Base-by-base conservation (phyloP, 2,888 invertebrate species). In the Mesoligia furuncula region DNA sequence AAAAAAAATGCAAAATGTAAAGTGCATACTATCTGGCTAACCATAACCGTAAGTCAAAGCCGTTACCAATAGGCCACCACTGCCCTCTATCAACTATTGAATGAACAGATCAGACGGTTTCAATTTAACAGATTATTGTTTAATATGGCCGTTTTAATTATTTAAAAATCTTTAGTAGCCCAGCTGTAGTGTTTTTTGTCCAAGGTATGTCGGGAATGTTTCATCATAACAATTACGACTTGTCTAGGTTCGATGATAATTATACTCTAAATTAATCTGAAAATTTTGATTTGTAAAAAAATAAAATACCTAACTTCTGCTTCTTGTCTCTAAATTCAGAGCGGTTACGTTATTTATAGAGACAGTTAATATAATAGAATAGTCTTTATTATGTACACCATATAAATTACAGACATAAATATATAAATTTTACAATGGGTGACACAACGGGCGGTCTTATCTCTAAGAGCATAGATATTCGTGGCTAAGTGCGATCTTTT, bases 211-310 rank as follows among this genome's bases (percentile, higher is more conserved):
- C 8, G 0, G 31, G 4, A 36, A 7, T 79, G 48, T 67, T 79
- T 59, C 39, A 67, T 39, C 24, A 67, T 39, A 59, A 67, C 31
- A 59, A 59, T 59, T 27, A 67, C 9, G 20, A 68, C 27, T 39
- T 57, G 45, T 59, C 36, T 59, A 7, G 24, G 9, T 15, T 31
- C 20, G 7, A 59, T 48, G 36, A 48, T 76, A 76, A 78, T 36
- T 45, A 27, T 39, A 27, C 31, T 39, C 24, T 48, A 20, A 79
- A 79, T 31, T 77, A 59, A 59, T 48, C 24, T 39, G 3, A 8
- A 24, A 27, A 48, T 42, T 54, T 42, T 54, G 42, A 73, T 73
- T 45, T 17, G 1, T 27, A 15, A 73, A 39, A 27, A 39, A 42
- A 17, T 42, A 20, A 45, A 27, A 4, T 27, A 6, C 7, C 4